phyloP scores from a whole-genome alignment of 1,140 invertebrate species.

The Tetramorium simillimum region DNA sequence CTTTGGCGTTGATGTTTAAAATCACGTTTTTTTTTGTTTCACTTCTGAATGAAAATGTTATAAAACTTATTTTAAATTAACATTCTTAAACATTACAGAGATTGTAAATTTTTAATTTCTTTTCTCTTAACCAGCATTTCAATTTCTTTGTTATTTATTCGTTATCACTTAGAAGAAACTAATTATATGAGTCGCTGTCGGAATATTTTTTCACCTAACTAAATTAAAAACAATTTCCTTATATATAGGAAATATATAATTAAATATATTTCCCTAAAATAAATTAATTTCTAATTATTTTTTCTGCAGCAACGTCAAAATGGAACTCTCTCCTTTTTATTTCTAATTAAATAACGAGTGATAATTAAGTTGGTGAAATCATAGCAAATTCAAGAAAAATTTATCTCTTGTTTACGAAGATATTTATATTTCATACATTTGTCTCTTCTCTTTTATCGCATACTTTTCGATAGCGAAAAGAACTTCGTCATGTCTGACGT shows the following conservation, averaged over 20 bases:
- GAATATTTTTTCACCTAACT: background rate
- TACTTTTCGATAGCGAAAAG: background rate
- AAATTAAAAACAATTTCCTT: background rate
- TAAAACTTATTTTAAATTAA: slow-evolving; percentile 22
- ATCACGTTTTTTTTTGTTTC: background rate
- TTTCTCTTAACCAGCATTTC: background rate
- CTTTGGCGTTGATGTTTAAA: background rate
- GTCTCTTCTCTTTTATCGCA: background rate
- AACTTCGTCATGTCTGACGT: background rate
- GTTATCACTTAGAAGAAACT: background rate
- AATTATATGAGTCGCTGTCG: background rate
- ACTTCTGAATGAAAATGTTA: background rate
- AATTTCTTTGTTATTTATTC: slow-evolving; percentile 14
- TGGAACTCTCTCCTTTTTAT: background rate
- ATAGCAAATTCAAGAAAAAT: background rate
- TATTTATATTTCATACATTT: slow-evolving; percentile 1
- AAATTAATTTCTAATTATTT: background rate
- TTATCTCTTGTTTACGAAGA: background rate
- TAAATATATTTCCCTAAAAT: background rate
- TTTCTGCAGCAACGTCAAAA: background rate
- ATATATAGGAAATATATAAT: background rate
- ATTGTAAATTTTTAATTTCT: background rate
- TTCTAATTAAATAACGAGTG: background rate
- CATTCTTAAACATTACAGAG: background rate
- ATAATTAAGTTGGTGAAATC: background rate